These are phyloP conservation scores for Platalea minor DNA, from an alignment of 2,797 vertebrate genomes.

Conservation along the genomic window DNA sequence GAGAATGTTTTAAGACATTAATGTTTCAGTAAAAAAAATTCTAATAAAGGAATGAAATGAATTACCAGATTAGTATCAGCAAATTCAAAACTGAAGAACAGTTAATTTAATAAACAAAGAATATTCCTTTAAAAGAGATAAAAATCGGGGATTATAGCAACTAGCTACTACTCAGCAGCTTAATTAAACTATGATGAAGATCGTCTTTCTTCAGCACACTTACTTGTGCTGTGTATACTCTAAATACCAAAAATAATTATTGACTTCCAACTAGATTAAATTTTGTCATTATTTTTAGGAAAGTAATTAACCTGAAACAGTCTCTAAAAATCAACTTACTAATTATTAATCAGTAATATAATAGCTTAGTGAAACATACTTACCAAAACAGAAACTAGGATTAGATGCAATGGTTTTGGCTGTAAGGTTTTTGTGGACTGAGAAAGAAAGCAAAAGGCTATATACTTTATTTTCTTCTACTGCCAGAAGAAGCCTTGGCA, in stretches of 20 bases:
- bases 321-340: not conserved
- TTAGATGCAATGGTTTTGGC: not conserved
- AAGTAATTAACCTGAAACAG: slow-evolving; percentile 24
- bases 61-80: not conserved
- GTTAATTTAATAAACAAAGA: not conserved
- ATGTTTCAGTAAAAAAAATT: not conserved
- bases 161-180: not conserved
- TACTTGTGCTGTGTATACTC: not conserved
- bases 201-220: not conserved
- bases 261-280: not conserved
- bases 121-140: not conserved
- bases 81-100: not conserved
- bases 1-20: not conserved
- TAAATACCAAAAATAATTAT: slow-evolving; percentile 15
- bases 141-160: not conserved
- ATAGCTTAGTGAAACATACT: not conserved
- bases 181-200: slow-evolving; percentile 35
- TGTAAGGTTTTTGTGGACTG: not conserved
- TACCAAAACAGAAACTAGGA: not conserved
- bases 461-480: not conserved
- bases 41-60: not conserved
- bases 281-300: not conserved
- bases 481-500: not conserved
- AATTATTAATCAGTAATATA: slow-evolving; percentile 23
- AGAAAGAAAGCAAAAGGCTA: not conserved